Evolutionary conservation across 2,888 invertebrate genomes (phyloP), one percentile per base, ranked within the genome.

Genomic region (Nesidiocoris tenuis): DNA sequence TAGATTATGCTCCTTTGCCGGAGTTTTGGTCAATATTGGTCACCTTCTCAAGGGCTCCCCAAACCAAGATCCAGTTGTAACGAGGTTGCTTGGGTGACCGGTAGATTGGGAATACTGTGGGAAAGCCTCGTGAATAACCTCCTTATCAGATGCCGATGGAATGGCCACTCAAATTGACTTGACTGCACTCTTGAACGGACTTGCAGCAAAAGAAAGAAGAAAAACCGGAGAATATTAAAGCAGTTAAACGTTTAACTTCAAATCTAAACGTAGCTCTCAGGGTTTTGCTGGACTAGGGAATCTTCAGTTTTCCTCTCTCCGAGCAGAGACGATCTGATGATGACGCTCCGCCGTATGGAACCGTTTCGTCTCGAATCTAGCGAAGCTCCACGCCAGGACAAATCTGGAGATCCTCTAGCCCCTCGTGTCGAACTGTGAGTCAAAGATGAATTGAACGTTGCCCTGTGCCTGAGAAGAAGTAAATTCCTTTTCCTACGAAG

Each of bases 261-360:
- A 39, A 39, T 39, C 59, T n/a, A 72, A 54, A 72, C 72, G 9
- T 39, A 61, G 21, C 61, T 72, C 54, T 72, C 72, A 19, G 72
- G 72, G 18, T 72, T 61, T 19, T 72, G 72, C n/a, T 22, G 23
- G 7, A 17, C 17, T 17, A 56, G n/a, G 7, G 61, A 23, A 3
- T 61, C 63, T 12, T 55, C 22, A 54, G 61, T 39, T 2, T 21
- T 72, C 19, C 72, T 24, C 19, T 72, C 72, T 17, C 72, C 72
- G 2, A 80, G 68, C 39, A 80, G 59, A 12, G 80, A 78, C 18
- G 78, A 78, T 57, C 78, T 72, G 80, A 87, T 84, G 74, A 87
- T 84, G 59, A 86, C 86, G 78, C 85, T 87, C 17, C 86, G 86
- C 67, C 87, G 83, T 39, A 87, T 82, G 12, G 88, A 87, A 67